These are phyloP conservation scores for Ectobius pallidus DNA, from an alignment of 2,888 invertebrate species.

Conservation along the genomic window DNA sequence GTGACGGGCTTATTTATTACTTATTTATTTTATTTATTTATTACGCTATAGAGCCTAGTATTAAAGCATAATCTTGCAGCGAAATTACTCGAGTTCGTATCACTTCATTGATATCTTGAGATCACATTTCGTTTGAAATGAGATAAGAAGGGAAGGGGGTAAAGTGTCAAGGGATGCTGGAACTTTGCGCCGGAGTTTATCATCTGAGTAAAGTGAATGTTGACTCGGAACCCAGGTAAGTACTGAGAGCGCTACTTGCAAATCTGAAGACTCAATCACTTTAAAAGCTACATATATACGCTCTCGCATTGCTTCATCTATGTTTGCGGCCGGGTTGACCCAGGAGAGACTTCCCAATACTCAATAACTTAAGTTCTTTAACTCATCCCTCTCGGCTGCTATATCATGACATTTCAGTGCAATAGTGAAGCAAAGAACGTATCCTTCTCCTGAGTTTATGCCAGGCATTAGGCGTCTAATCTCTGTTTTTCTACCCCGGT, in stretches of 20 bases:
- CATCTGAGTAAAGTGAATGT: not conserved
- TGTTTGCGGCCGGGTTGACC: not conserved
- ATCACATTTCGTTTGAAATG: conserved; percentile 9
- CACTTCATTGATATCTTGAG: no score
- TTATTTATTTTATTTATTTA: no score
- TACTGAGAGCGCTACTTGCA: not conserved
- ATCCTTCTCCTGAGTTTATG: no score
- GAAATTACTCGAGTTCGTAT: no score
- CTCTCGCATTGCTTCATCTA: not conserved
- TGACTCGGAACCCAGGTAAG: not conserved
- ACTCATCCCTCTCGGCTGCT: no score
- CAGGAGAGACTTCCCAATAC: not conserved
- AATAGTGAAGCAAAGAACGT: no score
- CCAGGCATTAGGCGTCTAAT: no score
- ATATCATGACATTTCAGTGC: no score
- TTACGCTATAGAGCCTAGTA: no score
- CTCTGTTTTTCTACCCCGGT: no score
- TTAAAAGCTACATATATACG: not conserved
- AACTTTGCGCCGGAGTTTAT: not conserved
- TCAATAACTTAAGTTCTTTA: not conserved
- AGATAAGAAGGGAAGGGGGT: not conserved
- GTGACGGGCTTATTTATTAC: no score
- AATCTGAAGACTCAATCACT: conserved; percentile 6
- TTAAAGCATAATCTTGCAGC: no score
- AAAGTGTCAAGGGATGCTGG: not conserved